These are phyloP conservation scores for Tonatia bakeri DNA, from an alignment of 2,113 vertebrate species.

Conservation along the genomic window DNA sequence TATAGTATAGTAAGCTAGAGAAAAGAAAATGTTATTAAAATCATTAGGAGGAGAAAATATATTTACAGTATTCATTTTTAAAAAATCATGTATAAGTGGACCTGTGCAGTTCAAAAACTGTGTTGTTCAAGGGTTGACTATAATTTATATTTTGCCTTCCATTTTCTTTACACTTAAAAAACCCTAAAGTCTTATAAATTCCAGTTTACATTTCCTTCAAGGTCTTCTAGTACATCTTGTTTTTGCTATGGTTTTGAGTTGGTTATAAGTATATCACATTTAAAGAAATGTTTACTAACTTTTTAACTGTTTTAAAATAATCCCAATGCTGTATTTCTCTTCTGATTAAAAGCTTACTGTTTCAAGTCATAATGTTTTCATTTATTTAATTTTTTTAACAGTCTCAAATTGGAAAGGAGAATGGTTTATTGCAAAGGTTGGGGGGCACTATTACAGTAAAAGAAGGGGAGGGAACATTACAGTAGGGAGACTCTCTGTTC, in stretches of 20 bases:
- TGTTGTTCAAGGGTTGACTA: neutral
- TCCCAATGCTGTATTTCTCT: neutral
- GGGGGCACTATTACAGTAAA: neutral
- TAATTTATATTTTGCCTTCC: conserved; percentile 8
- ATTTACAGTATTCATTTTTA: neutral
- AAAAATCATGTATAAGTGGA: neutral
- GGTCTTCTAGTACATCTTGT: neutral
- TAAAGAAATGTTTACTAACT: conserved; percentile 21
- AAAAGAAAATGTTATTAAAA: neutral
- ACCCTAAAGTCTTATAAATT: neutral
- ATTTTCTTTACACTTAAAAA: conserved; percentile 2
- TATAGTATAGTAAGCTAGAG: neutral
- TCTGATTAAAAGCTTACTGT: neutral
- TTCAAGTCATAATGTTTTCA: neutral
- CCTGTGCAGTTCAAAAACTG: neutral
- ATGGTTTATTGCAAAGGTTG: neutral
- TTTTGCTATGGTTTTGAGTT: conserved; percentile 22
- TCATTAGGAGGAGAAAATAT: neutral
- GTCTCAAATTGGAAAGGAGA: neutral
- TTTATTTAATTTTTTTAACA: neutral
- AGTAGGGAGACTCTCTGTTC: neutral
- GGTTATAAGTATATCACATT: neutral
- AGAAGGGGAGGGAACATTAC: neutral
- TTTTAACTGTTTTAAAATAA: conserved; percentile 8
- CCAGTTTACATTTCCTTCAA: neutral